Percentiles rank a stretch among this genome's conserved stretches.
Evolutionary conservation across 2,888 invertebrate genomes (phyloP).

Genomic region (Polylopha cassiicola): DNA sequence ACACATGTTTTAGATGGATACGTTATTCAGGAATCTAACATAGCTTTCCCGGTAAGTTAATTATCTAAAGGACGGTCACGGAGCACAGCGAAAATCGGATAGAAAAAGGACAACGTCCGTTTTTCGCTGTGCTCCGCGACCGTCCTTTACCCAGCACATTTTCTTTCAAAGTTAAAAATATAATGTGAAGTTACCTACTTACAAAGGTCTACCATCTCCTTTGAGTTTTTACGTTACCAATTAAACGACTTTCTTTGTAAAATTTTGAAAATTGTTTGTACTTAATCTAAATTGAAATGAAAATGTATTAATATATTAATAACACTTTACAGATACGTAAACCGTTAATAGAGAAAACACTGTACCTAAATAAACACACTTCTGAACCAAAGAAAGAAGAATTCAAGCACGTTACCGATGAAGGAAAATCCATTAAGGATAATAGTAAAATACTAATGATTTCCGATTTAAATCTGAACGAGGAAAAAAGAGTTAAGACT

Average conservation of each 20-base stretch:
- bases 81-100: too few relatives aligned
- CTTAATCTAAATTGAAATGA: too few relatives aligned
- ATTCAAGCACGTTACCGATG: constrained; percentile 24
- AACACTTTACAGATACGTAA: constrained; percentile 46
- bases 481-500: constrained; percentile 21
- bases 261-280: too few relatives aligned
- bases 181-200: too few relatives aligned
- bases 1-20: constrained; percentile 68
- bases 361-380: constrained; percentile 29
- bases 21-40: constrained; percentile 68
- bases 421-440: constrained; percentile 28
- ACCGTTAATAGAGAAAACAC: constrained; percentile 48
- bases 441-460: constrained; percentile 34
- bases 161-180: too few relatives aligned
- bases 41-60: constrained; percentile 69
- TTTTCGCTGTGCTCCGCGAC: too few relatives aligned
- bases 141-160: too few relatives aligned
- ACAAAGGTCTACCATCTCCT: too few relatives aligned
- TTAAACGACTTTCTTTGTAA: too few relatives aligned
- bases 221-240: too few relatives aligned
- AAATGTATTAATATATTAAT: constrained; percentile 1
- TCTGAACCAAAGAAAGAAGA: constrained; percentile 26
- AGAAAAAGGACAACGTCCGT: too few relatives aligned
- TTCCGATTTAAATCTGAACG: constrained; percentile 24
- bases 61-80: too few relatives aligned